These are phyloP conservation scores for Barbus barbus DNA, from an alignment of 2,113 vertebrate species.

Conservation along the genomic window DNA sequence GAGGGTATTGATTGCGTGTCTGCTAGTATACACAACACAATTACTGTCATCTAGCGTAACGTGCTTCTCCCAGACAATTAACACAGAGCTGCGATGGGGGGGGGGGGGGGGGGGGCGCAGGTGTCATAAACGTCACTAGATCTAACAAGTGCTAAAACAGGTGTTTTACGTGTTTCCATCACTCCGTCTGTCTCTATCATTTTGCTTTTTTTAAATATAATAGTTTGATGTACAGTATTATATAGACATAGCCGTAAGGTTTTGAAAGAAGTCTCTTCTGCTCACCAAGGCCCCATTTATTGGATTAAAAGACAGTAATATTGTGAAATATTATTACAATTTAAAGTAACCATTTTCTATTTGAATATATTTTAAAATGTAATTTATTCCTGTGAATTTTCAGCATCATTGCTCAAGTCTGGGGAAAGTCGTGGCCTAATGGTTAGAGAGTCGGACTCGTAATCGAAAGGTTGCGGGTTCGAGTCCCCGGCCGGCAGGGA, in stretches of 20 bases:
- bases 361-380: background rate
- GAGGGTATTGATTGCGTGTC: constrained; percentile 21
- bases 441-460: too few relatives aligned
- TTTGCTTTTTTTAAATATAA: background rate
- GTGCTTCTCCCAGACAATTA: background rate
- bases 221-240: background rate
- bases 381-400: background rate
- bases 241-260: background rate
- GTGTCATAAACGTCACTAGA: constrained; percentile 13
- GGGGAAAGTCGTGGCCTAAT: too few relatives aligned
- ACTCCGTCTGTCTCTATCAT: background rate
- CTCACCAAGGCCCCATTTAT: background rate
- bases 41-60: constrained; percentile 19
- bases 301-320: background rate
- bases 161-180: constrained; percentile 10
- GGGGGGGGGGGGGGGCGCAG: background rate
- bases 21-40: constrained; percentile 24
- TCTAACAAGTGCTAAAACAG: constrained; percentile 8
- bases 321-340: background rate
- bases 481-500: too few relatives aligned
- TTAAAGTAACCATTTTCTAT: background rate
- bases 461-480: too few relatives aligned
- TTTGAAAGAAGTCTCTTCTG: background rate
- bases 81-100: background rate
- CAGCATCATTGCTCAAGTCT: too few relatives aligned